phyloP scores from a whole-genome alignment of 2,113 vertebrate species.

The Apteryx mantelli region DNA sequence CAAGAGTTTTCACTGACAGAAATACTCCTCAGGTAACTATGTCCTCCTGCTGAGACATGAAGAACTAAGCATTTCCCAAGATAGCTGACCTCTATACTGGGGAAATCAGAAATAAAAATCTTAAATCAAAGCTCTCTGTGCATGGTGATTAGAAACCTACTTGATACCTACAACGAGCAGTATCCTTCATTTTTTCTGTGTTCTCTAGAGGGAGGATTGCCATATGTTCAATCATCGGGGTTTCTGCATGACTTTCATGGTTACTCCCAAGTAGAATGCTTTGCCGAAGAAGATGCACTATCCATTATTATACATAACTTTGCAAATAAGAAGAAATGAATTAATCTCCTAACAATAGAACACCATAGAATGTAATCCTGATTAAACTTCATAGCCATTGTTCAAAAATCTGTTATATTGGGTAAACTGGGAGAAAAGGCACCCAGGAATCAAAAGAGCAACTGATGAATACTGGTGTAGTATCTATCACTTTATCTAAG shows the following conservation, averaged over 20 bases:
- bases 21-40: neutral
- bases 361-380: neutral
- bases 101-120: neutral
- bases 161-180: neutral
- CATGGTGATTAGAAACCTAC: neutral
- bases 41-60: neutral
- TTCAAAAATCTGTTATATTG: accelerated
- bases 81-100: neutral
- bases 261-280: neutral
- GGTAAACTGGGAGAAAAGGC: neutral
- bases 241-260: neutral
- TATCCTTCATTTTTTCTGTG: neutral
- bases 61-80: neutral
- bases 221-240: too few relatives aligned
- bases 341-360: neutral
- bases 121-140: neutral
- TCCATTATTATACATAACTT: neutral
- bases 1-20: neutral
- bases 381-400: neutral
- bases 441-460: neutral
- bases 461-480: neutral
- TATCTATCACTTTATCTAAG: neutral
- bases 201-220: neutral
- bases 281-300: neutral
- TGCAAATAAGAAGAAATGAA: neutral